Conservation (phyloP, 2,113 vertebrate species). For the Puma concolor region DNA sequence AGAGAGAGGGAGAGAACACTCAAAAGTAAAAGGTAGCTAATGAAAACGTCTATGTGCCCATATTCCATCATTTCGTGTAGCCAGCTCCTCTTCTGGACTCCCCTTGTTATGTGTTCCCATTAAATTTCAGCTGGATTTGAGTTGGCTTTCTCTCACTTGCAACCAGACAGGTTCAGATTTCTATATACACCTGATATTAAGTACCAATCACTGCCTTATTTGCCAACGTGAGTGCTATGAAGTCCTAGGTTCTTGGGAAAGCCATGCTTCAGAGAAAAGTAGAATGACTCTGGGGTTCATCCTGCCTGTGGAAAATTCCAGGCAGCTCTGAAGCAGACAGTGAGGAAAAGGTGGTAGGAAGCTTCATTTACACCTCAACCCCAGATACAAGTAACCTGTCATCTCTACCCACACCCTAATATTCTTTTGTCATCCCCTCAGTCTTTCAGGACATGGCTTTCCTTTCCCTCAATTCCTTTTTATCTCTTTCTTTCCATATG, state of each 20-base stretch:
- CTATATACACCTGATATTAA: not conserved
- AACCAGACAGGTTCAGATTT: not conserved
- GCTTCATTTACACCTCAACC: not conserved
- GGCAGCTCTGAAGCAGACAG: not conserved
- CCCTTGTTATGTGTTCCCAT: not conserved
- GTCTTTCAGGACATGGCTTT: not conserved
- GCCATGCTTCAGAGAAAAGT: not conserved
- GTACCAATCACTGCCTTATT: not conserved
- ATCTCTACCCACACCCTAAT: not conserved
- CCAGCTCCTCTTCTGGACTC: not conserved
- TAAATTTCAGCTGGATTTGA: not conserved
- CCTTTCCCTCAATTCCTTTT: not conserved
- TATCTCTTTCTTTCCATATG: not conserved
- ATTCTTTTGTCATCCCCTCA: not conserved
- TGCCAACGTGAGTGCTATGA: not conserved
- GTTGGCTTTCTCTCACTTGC: not conserved
- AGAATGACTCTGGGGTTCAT: not conserved
- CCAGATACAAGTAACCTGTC: not conserved
- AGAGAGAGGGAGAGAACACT: accelerated
- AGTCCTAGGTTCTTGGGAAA: not conserved
- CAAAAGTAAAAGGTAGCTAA: not conserved
- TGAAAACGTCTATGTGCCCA: not conserved
- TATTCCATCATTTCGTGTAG: not conserved
- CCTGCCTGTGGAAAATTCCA: not conserved
- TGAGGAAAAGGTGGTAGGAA: not conserved